Evolutionary conservation across 2,797 vertebrate species (phyloP).

Genomic region (Chiroxiphia lanceolata): DNA sequence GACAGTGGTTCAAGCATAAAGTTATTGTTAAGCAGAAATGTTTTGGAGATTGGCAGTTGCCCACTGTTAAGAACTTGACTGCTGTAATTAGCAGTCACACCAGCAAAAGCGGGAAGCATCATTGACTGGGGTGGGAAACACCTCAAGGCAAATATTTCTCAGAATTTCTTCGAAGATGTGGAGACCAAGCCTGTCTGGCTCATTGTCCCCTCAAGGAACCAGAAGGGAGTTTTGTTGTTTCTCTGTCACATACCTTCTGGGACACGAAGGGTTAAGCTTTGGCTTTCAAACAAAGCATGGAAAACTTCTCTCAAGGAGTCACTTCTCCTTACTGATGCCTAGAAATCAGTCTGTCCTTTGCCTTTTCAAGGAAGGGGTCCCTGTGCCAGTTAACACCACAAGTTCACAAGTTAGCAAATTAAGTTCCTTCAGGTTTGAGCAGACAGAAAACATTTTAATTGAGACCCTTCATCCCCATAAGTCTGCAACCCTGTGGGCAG

Average conservation of each 20-base stretch:
- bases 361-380: not conserved
- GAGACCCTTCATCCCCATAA: not conserved
- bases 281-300: not conserved
- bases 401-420: not conserved
- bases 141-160: not conserved
- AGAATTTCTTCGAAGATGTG: not conserved
- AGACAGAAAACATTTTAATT: not conserved
- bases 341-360: not conserved
- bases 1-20: not conserved
- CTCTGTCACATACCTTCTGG: not conserved
- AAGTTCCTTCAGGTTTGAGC: not conserved
- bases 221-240: not conserved
- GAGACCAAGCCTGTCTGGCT: not conserved
- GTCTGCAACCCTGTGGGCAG: not conserved
- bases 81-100: not conserved
- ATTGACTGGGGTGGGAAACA: not conserved
- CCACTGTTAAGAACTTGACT: not conserved
- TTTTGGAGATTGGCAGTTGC: not conserved
- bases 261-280: not conserved
- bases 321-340: not conserved
- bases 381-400: not conserved
- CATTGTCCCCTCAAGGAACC: accelerated
- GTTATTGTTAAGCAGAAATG: not conserved
- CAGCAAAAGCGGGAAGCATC: not conserved
- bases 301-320: not conserved